Base-by-base conservation (phyloP, 2,888 invertebrate genomes). In the Drosophila antonietae region DNA sequence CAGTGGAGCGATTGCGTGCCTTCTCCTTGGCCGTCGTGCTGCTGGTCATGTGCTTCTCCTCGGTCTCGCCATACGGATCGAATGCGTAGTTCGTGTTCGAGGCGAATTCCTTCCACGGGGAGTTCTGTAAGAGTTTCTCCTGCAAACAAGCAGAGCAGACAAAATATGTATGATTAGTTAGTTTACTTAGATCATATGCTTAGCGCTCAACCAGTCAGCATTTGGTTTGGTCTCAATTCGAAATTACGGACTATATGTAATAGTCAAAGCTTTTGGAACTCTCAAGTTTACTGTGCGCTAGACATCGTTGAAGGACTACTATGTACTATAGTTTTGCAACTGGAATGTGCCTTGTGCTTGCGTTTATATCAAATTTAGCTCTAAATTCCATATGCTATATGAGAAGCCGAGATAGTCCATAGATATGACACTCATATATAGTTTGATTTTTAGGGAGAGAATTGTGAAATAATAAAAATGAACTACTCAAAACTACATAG, bases 71-170 rank as follows among this genome's bases (percentile, higher is more conserved):
- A 91, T 96, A 97, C 0, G 97, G 96, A 88, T 98, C 97, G 93
- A 97, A 98, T 0, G 97, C 97, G 93, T 97, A 97, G 93, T 97
- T 98, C 0, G 97, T 97, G 92, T 96, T 97, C 1, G 95, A 94
- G 59, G 91, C 88, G 91, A 97, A 97, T 91, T 97, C 97, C 91
- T 97, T 97, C 97, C 98, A 98, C 1, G 97, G 97, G 20, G 96
- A 95, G 91, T 95, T 96, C 28, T 96, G 96, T 81, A 97, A 96
- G 55, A 97, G 93, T 83, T 96, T 96, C 84, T 97, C 97, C 97
- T 97, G 94, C 31, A 93, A 80, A 49, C 56, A 75, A 49, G 55
- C 46, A 69, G 23, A 69, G 14, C 18, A 53, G 60, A 49, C 41
- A 53, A 2, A 12, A 51, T 1, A 37, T 10, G 6, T 14, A 15